Percentiles rank a stretch among this genome's conserved stretches.
Conservation (phyloP, 2,113 vertebrate genomes). For the Rhadina sibilatrix region DNA sequence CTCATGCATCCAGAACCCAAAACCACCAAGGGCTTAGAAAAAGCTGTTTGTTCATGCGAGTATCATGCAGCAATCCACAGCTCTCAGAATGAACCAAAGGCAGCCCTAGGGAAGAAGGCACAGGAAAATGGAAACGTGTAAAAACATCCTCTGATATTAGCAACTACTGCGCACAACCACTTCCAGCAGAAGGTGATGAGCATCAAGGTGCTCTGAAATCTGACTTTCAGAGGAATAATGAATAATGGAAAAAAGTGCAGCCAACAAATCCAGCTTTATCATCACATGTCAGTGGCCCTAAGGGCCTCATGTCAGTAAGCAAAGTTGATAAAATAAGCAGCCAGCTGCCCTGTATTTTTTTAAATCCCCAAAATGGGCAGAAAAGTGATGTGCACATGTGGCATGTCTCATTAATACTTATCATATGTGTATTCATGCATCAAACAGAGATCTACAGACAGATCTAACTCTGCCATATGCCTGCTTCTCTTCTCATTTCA, state of each 20-base stretch:
- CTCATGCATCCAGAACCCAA: not conserved
- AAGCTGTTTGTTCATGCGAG: not conserved
- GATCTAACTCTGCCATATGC: not conserved
- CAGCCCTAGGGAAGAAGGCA: not conserved
- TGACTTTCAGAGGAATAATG: not conserved
- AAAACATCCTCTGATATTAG: not conserved
- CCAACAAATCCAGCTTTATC: not conserved
- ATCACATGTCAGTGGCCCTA: not conserved
- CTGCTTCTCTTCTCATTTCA: not conserved
- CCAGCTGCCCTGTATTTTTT: slow-evolving; percentile 19
- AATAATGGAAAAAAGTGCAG: not conserved
- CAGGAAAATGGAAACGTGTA: not conserved
- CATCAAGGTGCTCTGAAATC: not conserved
- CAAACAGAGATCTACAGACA: not conserved
- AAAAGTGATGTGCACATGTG: slow-evolving; percentile 40
- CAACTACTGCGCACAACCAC: not conserved
- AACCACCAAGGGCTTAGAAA: not conserved
- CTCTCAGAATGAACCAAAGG: not conserved
- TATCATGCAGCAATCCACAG: not conserved
- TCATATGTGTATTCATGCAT: slow-evolving; percentile 33
- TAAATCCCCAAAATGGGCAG: slow-evolving; percentile 33
- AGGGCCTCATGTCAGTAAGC: not conserved
- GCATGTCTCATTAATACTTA: slow-evolving; percentile 28
- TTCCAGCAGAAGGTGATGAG: not conserved
- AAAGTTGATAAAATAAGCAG: slow-evolving; percentile 29